Base-by-base conservation (phyloP, 1,140 invertebrate species). In the Reticulitermes speratus region DNA sequence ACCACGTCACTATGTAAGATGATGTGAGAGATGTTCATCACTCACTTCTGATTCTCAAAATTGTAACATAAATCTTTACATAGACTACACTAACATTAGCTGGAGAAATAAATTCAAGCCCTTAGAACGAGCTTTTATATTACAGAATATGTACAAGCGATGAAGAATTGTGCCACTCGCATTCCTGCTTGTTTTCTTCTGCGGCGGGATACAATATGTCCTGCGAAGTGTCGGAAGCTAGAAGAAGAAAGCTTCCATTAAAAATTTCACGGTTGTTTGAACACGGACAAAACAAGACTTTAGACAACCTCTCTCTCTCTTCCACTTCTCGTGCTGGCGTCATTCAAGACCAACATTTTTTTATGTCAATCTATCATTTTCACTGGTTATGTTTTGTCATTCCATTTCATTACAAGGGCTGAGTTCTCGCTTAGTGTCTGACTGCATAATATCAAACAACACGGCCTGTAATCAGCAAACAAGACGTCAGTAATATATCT, bases 241-340 rank as follows among this genome's bases (percentile, higher is more conserved):
- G 21, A 65, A 65, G 59, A 65, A 12, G 59, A 65, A 21, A 65
- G 25, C 59, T 11, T 65, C 59, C 59, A 65, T 65, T 65, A 65
- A 65, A 65, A 65, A 65, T 65, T 65, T 65, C 59, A 65, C 59
- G 59, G 21, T 65, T 65, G 59, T 65, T 65, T 65, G 59, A 65
- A 65, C 59, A 65, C 21, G 59, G 59, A 65, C 59, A 65, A 65
- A 65, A 65, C 59, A 65, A 19, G 12, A 65, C 59, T 65, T 65
- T 65, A 65, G 21, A 65, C 19, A 65, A 3, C 6, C 6, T 12
- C 59, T 65, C 59, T 21, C 59, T 8, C 59, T 19, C 59, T 65
- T 8, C 59, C 59, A 65, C 21, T 65, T 65, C 25, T n/a, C 7
- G 7, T 19, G 7, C 3, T 65, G 7, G 21, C 59, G 16, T 23